phyloP scores from a whole-genome alignment of 1,140 invertebrate species.

The Pseudomyrmex sp. region DNA sequence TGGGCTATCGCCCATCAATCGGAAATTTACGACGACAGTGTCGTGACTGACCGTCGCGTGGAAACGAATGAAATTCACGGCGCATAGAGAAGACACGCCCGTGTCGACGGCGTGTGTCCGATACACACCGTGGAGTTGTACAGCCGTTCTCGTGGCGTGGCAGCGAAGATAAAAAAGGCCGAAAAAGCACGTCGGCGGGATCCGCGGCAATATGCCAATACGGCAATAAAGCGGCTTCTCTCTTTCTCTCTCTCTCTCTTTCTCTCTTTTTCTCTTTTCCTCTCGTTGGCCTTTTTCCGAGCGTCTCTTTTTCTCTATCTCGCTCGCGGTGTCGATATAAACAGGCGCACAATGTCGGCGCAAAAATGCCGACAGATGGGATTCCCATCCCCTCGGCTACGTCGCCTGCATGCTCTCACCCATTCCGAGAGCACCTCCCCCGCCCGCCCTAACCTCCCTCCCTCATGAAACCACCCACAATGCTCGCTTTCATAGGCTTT shows the following conservation, averaged over 20 bases:
- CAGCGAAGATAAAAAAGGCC: constrained; percentile 50
- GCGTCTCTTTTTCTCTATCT: constrained; percentile 25
- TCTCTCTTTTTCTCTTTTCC: not conserved
- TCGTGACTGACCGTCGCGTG: constrained; percentile 53
- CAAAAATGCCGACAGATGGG: constrained; percentile 76
- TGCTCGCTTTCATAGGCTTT: constrained; percentile 68
- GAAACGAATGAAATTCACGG: constrained; percentile 34
- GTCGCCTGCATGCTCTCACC: constrained; percentile 41
- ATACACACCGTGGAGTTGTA: constrained; percentile 35
- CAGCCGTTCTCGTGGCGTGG: constrained; percentile 45
- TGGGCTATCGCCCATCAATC: constrained; percentile 52
- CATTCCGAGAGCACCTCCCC: not conserved
- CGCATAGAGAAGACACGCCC: constrained; percentile 36
- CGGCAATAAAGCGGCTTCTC: constrained; percentile 65
- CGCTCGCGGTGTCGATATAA: constrained; percentile 63
- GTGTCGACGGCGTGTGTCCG: constrained; percentile 35
- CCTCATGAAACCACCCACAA: constrained; percentile 68
- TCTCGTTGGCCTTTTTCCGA: not conserved
- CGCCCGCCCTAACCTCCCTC: not conserved
- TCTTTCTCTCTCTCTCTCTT: not conserved
- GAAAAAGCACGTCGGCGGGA: constrained; percentile 61
- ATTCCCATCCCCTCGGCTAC: constrained; percentile 57
- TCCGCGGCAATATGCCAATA: constrained; percentile 73
- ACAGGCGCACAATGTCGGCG: constrained; percentile 71
- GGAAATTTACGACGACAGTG: constrained; percentile 48